Base-by-base conservation (phyloP, 2,113 vertebrate genomes). In the Pholis gunnellus region DNA sequence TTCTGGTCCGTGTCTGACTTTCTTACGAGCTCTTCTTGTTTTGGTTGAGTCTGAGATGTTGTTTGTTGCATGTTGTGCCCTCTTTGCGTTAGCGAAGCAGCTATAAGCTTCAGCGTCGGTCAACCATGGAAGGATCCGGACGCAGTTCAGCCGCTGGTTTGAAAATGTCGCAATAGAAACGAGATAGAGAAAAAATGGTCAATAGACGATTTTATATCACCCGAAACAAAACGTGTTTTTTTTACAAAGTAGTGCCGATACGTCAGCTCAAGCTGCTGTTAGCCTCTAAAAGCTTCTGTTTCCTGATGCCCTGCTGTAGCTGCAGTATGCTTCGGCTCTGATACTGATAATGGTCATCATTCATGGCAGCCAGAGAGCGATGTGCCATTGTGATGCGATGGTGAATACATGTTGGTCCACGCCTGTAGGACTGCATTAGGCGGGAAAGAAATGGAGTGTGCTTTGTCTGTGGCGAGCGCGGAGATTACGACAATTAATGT, bases 211-310 rank as follows among this genome's bases (percentile, higher is more conserved):
- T n/a, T n/a, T n/a, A n/a, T n/a, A n/a, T n/a, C n/a, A n/a, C n/a
- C n/a, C n/a, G n/a, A n/a, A n/a, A n/a, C n/a, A n/a, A n/a, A n/a
- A n/a, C n/a, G n/a, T n/a, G n/a, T n/a, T 50, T 8, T 50, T 20
- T 50, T 50, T 20, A 72, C 44, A 48, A 34, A 86, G 57, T 61
- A 1, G 14, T 72, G 9, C 27, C 48, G 59, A 17, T 66, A 25
- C 44, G 71, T 17, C 6, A 76, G 20, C 66, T 54, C 3, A 0
- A 38, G 11, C 44, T 52, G 63, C 61, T 81, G 17, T 78, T 72
- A 14, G 74, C 54, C 63, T 82, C 61, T 84, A 89, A n/a, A 61
- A 29, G n/a, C 2, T 0, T 82, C 50, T 29, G 48, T 78, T 56
- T 72, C 48, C 60, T 54, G 25, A 72, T 6, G 71, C 60, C 11